Conservation (phyloP, 2,797 vertebrate species). For the Scomberomorus guttatus region DNA sequence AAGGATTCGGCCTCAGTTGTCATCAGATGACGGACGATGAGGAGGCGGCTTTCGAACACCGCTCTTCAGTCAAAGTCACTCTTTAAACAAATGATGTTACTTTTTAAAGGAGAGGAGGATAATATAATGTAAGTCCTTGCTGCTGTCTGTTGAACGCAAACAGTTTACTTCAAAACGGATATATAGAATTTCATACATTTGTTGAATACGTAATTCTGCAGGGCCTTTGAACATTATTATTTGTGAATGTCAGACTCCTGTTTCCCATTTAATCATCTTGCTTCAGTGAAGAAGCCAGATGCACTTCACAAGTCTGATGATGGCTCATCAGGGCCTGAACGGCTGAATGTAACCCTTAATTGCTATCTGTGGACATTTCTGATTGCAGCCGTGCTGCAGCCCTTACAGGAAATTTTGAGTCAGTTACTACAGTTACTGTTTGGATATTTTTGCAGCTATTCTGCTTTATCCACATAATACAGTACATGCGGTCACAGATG, state of each 20-base stretch:
- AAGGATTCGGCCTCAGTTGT: not conserved
- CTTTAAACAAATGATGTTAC: not conserved
- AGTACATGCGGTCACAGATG: too few relatives aligned
- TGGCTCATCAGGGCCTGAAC: not conserved
- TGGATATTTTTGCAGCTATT: too few relatives aligned
- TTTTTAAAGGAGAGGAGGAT: not conserved
- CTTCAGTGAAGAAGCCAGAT: not conserved
- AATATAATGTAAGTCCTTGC: not conserved
- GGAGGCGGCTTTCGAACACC: not conserved
- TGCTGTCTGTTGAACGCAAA: not conserved
- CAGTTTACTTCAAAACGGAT: not conserved
- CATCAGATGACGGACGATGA: conserved; percentile 9
- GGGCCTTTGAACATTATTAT: not conserved
- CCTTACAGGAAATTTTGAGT: too few relatives aligned
- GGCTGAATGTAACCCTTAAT: not conserved
- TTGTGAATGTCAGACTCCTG: not conserved
- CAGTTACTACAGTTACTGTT: too few relatives aligned
- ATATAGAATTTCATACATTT: too few relatives aligned
- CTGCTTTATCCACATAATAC: too few relatives aligned
- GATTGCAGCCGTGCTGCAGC: not conserved
- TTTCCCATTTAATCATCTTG: not conserved
- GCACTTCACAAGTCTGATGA: not conserved
- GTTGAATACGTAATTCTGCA: not conserved
- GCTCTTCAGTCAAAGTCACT: not conserved
- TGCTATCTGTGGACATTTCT: not conserved